Conservation (phyloP, 1,140 invertebrate genomes). For the Pomacea maculata region DNA sequence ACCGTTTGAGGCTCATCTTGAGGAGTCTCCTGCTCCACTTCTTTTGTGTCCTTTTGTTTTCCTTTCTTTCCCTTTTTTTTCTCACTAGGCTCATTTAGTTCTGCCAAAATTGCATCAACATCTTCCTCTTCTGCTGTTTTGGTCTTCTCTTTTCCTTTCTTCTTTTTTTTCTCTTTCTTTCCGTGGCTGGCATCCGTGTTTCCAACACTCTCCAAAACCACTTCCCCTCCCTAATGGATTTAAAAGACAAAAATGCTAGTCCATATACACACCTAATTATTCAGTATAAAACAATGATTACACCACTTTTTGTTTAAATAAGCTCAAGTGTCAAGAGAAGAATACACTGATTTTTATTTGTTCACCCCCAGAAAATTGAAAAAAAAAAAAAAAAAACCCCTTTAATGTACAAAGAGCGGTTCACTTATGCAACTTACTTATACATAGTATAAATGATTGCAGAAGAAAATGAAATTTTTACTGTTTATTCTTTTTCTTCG, state of each 20-base stretch:
- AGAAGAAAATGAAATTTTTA: too few relatives aligned
- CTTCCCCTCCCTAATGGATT: neutral
- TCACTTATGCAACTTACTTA: too few relatives aligned
- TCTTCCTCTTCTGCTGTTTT: slow-evolving; percentile 83
- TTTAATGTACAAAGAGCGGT: neutral
- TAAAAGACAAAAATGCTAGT: neutral
- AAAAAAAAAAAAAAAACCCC: neutral
- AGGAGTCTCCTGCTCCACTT: slow-evolving; percentile 38
- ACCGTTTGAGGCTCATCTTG: slow-evolving; percentile 55
- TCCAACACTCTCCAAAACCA: slow-evolving; percentile 4
- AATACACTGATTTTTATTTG: neutral
- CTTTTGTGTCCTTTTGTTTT: slow-evolving; percentile 59
- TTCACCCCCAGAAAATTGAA: neutral
- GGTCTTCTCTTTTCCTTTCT: slow-evolving; percentile 50
- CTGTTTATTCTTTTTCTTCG: too few relatives aligned
- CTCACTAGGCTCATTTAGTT: slow-evolving; percentile 48
- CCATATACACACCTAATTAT: too few relatives aligned
- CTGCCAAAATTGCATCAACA: slow-evolving; percentile 82
- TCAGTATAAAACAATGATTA: neutral
- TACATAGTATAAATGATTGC: too few relatives aligned
- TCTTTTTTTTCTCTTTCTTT: slow-evolving; percentile 48
- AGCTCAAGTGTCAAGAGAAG: neutral
- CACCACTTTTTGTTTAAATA: neutral
- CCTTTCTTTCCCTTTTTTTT: slow-evolving; percentile 61
- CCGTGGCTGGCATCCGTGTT: slow-evolving; percentile 25